Conservation (phyloP, 2,113 vertebrate genomes). For the Muntiacus muntjak region DNA sequence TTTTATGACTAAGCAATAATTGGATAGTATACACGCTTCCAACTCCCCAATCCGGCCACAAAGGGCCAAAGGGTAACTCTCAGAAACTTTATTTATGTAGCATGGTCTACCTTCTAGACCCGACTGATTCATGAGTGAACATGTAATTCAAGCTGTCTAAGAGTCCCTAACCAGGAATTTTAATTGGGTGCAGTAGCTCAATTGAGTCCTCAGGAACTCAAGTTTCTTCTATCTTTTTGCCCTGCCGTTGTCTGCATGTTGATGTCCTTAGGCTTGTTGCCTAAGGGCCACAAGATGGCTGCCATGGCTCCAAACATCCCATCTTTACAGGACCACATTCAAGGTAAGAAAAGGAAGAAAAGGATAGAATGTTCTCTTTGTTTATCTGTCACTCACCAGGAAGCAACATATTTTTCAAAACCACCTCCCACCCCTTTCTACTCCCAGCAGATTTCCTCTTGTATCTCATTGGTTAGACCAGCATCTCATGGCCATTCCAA, state of each 20-base stretch:
- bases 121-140: background rate
- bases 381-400: background rate
- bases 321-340: background rate
- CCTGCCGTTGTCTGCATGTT: background rate
- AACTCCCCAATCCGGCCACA: background rate
- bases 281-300: background rate
- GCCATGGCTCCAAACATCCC: background rate
- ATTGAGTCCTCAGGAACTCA: background rate
- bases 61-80: background rate
- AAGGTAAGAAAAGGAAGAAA: background rate
- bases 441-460: background rate
- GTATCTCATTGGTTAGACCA: background rate
- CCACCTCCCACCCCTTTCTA: background rate
- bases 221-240: background rate
- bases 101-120: background rate
- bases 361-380: background rate
- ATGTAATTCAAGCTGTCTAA: background rate
- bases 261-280: background rate
- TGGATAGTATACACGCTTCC: background rate
- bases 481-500: background rate
- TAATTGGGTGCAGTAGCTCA: background rate
- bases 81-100: background rate
- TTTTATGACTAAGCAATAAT: background rate
- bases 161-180: background rate
- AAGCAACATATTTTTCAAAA: slow-evolving; percentile 15